Percentiles rank a stretch among this genome's conserved stretches.
phyloP scores from a whole-genome alignment of 2,888 invertebrate species.

The Gerris lacustris region DNA sequence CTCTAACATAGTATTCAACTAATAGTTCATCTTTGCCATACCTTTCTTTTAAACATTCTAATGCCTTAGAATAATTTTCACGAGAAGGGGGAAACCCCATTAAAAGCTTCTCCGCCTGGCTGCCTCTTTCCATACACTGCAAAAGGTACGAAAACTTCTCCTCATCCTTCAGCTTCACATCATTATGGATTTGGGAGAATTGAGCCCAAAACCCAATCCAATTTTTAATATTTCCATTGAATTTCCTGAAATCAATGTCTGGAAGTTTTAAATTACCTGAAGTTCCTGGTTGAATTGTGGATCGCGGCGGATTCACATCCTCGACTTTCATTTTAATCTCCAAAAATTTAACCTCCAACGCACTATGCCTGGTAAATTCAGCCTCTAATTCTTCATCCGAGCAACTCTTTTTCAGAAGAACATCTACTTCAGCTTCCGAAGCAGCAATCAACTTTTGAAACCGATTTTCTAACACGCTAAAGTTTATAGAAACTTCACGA shows the following conservation, averaged over 20 bases:
- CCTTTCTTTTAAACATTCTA: conserved; percentile 24
- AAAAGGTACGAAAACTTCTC: conserved; percentile 31
- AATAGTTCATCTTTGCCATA: conserved; percentile 29
- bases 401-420: background rate
- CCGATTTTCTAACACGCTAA: background rate
- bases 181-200: conserved; percentile 30
- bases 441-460: background rate
- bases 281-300: background rate
- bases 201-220: conserved; percentile 31
- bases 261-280: background rate
- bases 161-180: conserved; percentile 19
- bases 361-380: background rate
- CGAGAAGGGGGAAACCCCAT: conserved; percentile 27
- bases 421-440: background rate
- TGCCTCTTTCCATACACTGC: conserved; percentile 18
- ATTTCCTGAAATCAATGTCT: conserved; percentile 23
- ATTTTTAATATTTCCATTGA: conserved; percentile 26
- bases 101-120: conserved; percentile 28
- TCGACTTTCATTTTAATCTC: background rate
- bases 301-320: background rate
- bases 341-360: background rate
- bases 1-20: conserved; percentile 16
- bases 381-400: background rate
- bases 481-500: background rate
- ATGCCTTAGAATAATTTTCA: conserved; percentile 30